Conservation (phyloP, 2,888 invertebrate species). For the Tenthredo scrophulariae region DNA sequence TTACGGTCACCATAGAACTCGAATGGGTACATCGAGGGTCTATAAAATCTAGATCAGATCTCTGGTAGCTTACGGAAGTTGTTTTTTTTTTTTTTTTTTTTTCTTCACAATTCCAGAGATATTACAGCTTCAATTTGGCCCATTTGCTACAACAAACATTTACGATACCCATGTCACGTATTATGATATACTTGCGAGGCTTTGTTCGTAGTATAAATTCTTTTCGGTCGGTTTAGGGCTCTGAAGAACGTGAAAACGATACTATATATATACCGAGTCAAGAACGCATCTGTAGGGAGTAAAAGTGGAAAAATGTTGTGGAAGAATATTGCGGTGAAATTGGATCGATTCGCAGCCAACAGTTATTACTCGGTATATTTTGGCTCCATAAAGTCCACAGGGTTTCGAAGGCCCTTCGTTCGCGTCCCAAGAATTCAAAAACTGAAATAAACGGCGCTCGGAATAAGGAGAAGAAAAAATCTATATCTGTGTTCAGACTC, state of each 20-base stretch:
- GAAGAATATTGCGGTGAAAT: neutral
- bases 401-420: neutral
- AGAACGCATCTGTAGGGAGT: neutral
- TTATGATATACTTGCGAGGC: neutral
- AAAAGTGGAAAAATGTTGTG: neutral
- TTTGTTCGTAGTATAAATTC: conserved; percentile 25
- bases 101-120: neutral
- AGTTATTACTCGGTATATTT: neutral
- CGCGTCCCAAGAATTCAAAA: neutral
- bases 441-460: neutral
- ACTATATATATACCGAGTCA: neutral
- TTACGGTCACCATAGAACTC: neutral
- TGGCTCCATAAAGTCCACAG: neutral
- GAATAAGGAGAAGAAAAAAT: neutral
- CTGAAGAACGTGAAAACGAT: conserved; percentile 6
- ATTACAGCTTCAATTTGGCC: neutral
- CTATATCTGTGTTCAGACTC: neutral
- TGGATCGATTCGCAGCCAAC: neutral
- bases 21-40: neutral
- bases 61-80: neutral
- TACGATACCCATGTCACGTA: neutral
- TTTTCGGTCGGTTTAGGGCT: conserved; percentile 26
- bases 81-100: neutral
- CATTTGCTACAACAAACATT: neutral
- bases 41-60: no score